Base-by-base conservation (phyloP, 2,888 invertebrate species). In the Cyclophora punctaria region DNA sequence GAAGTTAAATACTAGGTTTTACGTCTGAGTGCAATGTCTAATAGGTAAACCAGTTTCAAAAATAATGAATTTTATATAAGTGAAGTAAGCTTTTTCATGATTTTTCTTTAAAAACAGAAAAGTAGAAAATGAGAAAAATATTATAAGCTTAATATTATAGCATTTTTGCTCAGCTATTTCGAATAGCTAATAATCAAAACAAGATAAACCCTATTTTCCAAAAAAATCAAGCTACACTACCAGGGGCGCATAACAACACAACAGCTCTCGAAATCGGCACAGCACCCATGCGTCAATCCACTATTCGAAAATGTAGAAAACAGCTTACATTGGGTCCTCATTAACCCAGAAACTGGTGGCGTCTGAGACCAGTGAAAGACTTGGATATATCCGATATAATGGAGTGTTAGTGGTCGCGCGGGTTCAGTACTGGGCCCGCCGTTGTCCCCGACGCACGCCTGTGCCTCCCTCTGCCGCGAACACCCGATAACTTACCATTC, bases 351-450 rank as follows among this genome's bases (percentile, higher is more conserved):
- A 85, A 85, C 75, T 74, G 75, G 64, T 75, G 73, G 75, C 67
- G 64, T 71, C 69, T 67, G 65, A 65, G 67, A 73, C 80, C 81
- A 84, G 86, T 85, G 86, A 86, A 85, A 86, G 85, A 85, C 79
- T 80, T 81, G 82, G 82, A 81, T 81, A 80, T 82, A 79, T 76
- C 72, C 81, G 81, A 82, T 86, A 86, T 86, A 86, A 81, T 86
- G 83, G 77, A 72, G 71, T 68, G 69, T 55, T 63, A 51, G 55
- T 60, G 57, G 56, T 55, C 50, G 57, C 53, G 53, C 67, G 64
- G 62, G 62, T 71, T 70, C 77, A 80, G 80, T 80, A 64, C 63
- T 65, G 66, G 58, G 59, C 68, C 69, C 71, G 62, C 60, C 63
- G 74, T 44, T 34, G 44, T 3, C 5, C 34, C 33, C 6, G 44